Percentiles rank a stretch among this genome's conserved stretches.
These are phyloP conservation scores for Oscheius sp. DNA, from an alignment of 2,888 invertebrate species.

Conservation along the genomic window DNA sequence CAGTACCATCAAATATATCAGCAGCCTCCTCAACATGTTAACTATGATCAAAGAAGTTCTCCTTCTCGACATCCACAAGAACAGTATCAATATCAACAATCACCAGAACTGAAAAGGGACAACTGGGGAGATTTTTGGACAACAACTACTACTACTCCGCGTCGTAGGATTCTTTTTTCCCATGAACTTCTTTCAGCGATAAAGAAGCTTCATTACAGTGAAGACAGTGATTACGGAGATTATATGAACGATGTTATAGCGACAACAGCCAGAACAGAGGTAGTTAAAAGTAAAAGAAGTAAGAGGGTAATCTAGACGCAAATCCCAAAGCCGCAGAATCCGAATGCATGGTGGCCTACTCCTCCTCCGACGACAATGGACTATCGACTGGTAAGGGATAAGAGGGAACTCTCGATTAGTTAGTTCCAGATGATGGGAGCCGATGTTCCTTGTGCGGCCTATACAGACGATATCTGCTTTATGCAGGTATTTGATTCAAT, in stretches of 20 bases:
- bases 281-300: too few relatives aligned
- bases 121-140: neutral
- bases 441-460: conserved; percentile 62
- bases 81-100: neutral
- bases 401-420: neutral
- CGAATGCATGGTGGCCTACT: conserved; percentile 16
- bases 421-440: conserved; percentile 14
- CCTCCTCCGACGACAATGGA: neutral
- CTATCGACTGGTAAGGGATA: neutral
- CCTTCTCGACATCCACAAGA: neutral
- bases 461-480: conserved; percentile 68
- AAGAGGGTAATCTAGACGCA: conserved; percentile 47
- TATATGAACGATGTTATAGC: neutral
- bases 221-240: conserved; percentile 33
- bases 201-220: conserved; percentile 26
- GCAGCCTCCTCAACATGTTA: conserved; percentile 4
- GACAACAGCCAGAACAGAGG: conserved; percentile 7
- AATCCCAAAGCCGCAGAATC: conserved; percentile 40
- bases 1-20: conserved; percentile 10
- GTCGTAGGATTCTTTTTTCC: neutral
- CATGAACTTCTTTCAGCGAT: neutral
- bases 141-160: conserved; percentile 2
- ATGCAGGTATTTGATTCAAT: conserved; percentile 53
- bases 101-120: neutral
- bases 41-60: neutral